Evolutionary conservation across 35 echinoderm and acorn worm genomes (phyloP).

Genomic region (Lytechinus variegatus): DNA sequence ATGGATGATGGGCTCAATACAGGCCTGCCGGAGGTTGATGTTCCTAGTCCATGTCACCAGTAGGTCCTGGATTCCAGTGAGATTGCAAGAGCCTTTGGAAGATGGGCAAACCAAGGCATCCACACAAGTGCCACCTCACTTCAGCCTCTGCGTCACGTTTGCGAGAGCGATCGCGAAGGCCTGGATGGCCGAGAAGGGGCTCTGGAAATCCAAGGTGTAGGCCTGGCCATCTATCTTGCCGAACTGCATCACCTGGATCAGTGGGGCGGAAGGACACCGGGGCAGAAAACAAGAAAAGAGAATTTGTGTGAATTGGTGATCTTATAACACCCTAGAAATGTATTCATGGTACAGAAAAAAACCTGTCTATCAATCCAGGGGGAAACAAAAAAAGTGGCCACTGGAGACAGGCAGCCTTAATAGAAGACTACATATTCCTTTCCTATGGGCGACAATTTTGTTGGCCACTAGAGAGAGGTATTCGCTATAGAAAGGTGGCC

Average conservation of each 20-base stretch:
- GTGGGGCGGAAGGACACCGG: background rate
- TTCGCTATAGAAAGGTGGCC: no score
- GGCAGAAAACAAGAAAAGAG: background rate
- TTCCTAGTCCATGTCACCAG: background rate
- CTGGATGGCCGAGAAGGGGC: slow-evolving; percentile 81
- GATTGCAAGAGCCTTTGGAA: slow-evolving; percentile 81
- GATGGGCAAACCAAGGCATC: slow-evolving; percentile 54
- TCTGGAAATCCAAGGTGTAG: slow-evolving; percentile 90
- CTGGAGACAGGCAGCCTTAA: no score
- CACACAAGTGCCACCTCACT: background rate
- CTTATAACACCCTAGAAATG: background rate
- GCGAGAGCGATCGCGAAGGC: slow-evolving; percentile 87
- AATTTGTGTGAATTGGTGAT: background rate
- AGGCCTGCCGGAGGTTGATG: background rate
- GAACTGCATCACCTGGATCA: slow-evolving; percentile 98
- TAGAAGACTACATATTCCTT: no score
- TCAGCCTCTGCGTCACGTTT: slow-evolving; percentile 88
- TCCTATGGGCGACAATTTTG: no score
- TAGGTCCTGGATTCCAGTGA: slow-evolving; percentile 76
- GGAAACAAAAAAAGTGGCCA: no score
- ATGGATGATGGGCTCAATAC: slow-evolving; percentile 78
- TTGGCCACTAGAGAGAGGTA: no score
- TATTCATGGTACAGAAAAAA: no score
- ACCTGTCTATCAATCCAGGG: no score
- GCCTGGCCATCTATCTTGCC: slow-evolving; percentile 96